Evolutionary conservation across 2,113 vertebrate genomes (phyloP).

Genomic region (Aphyosemion australe): DNA sequence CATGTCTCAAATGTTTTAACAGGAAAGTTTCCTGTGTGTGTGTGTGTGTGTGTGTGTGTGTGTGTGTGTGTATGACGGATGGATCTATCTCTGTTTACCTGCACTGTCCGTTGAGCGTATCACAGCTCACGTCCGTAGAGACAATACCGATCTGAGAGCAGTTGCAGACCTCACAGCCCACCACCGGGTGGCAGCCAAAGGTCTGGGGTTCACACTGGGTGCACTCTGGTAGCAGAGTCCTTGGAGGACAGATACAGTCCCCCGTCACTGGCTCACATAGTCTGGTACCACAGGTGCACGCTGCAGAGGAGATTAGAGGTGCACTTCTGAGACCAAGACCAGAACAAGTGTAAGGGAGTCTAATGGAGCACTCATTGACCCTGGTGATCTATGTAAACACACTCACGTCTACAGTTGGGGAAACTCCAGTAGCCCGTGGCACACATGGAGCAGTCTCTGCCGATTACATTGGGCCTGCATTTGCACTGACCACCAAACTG

Average conservation of each 20-base stretch:
- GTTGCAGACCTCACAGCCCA: slow-evolving; percentile 94
- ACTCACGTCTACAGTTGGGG: slow-evolving; percentile 94
- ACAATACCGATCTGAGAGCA: slow-evolving; percentile 86
- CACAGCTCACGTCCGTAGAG: slow-evolving; percentile 80
- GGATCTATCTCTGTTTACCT: slow-evolving; percentile 71
- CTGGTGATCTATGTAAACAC: background rate
- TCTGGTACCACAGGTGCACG: slow-evolving; percentile 88
- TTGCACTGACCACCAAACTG: slow-evolving; percentile 89
- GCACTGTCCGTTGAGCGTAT: slow-evolving; percentile 92
- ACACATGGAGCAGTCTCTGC: slow-evolving; percentile 92
- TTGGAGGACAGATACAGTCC: slow-evolving; percentile 91
- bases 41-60: background rate
- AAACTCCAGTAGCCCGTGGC: slow-evolving; percentile 96
- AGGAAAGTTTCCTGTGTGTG: no score
- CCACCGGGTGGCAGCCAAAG: slow-evolving; percentile 93
- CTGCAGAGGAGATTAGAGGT: slow-evolving; percentile 65
- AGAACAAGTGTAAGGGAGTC: background rate
- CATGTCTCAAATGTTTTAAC: background rate
- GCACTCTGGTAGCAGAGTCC: slow-evolving; percentile 88
- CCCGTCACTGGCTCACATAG: slow-evolving; percentile 91
- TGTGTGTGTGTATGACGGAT: no score
- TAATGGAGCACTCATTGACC: no score
- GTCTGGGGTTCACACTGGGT: slow-evolving; percentile 87
- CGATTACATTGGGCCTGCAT: slow-evolving; percentile 89
- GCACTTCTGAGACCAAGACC: no score